A percentile compares a stretch with the other conserved stretches of the same genome.
Conservation (phyloP, 2,797 vertebrate species). For the Parotocinclus haroldoi region DNA sequence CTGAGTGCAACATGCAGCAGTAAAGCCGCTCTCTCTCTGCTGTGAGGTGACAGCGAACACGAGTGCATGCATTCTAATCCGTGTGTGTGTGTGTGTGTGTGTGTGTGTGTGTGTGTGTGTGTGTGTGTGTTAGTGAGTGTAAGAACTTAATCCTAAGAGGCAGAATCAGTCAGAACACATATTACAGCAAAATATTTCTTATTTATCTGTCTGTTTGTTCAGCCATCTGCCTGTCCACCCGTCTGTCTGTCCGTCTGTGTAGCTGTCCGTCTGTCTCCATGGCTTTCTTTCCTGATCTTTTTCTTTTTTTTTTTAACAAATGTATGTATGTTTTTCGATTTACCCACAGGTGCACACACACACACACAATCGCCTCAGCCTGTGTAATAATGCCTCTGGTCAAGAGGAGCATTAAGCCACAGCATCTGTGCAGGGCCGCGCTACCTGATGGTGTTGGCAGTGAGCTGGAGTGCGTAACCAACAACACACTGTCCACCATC, state of each 20-base stretch:
- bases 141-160: constrained; percentile 37
- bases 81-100: constrained; percentile 13
- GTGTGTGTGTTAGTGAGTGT: constrained; percentile 24
- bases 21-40: too few relatives aligned
- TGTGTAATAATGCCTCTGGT: constrained; percentile 77
- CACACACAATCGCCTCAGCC: too few relatives aligned
- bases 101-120: constrained; percentile 27
- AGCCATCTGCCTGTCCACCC: background rate
- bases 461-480: constrained; percentile 90
- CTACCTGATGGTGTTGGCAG: constrained; percentile 82
- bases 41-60: too few relatives aligned
- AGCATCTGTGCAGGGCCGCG: constrained; percentile 76
- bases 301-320: background rate
- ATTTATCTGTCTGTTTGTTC: background rate
- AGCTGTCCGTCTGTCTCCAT: too few relatives aligned
- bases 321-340: background rate
- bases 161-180: background rate
- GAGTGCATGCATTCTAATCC: background rate
- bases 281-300: too few relatives aligned
- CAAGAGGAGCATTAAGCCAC: constrained; percentile 84
- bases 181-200: too few relatives aligned
- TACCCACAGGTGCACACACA: constrained; percentile 17
- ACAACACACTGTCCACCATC: constrained; percentile 86
- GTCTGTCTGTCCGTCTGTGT: background rate
- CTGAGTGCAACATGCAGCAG: too few relatives aligned